phyloP scores from a whole-genome alignment of 2,113 vertebrate species.

The Silurus asotus region DNA sequence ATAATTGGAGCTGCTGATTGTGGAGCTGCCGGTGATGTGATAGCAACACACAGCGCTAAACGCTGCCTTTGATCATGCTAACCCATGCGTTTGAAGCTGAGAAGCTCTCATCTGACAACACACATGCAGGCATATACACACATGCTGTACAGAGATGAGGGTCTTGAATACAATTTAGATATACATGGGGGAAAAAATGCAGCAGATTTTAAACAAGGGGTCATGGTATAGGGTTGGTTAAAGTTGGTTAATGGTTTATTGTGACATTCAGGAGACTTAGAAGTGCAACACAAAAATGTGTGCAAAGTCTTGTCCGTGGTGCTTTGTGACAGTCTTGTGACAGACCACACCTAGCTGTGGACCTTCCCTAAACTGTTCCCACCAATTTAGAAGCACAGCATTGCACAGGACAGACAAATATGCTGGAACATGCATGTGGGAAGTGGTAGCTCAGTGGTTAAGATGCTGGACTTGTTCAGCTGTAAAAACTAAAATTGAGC shows the following conservation, averaged over 20 bases:
- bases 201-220: not conserved
- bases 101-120: constrained; percentile 42
- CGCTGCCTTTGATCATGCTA: constrained; percentile 64
- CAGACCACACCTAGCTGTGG: not conserved
- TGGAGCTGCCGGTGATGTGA: constrained; percentile 49
- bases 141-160: constrained; percentile 1
- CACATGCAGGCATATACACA: not conserved
- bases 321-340: not conserved
- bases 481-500: too few relatives aligned
- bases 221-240: not conserved
- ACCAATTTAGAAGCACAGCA: not conserved
- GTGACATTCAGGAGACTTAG: not conserved
- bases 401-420: not conserved
- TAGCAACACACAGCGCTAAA: constrained; percentile 52
- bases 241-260: not conserved
- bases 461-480: too few relatives aligned
- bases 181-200: not conserved
- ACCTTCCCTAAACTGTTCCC: not conserved
- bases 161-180: constrained; percentile 7
- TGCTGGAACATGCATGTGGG: too few relatives aligned
- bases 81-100: constrained; percentile 62
- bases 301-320: not conserved
- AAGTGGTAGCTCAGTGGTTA: too few relatives aligned
- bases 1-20: constrained; percentile 58
- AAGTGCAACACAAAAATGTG: not conserved